Evolutionary conservation across 2,113 vertebrate species (phyloP).

Genomic region (Speoplatyrhinus poulsoni): DNA sequence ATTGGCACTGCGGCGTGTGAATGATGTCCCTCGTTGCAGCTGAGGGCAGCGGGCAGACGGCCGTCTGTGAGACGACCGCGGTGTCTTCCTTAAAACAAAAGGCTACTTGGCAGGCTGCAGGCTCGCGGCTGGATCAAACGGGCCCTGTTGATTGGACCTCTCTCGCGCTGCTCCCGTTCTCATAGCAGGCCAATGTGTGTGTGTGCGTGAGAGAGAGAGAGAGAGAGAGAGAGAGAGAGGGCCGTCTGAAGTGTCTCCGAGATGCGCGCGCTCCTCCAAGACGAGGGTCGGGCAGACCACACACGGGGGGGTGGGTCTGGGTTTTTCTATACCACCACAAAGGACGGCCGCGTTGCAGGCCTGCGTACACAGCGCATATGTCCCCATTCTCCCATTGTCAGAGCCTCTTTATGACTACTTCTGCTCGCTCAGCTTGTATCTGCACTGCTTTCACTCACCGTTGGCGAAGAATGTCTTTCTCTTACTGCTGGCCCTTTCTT

Average conservation of each 20-base stretch:
- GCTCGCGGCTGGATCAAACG: conserved; percentile 69
- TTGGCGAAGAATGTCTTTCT: conserved; percentile 4
- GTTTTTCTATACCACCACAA: conserved; percentile 52
- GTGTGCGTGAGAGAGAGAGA: conserved; percentile 14
- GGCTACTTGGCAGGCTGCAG: conserved; percentile 69
- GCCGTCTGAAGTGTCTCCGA: conserved; percentile 62
- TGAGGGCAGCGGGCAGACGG: conserved; percentile 62
- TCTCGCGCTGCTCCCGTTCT: conserved; percentile 51
- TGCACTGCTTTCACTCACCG: conserved; percentile 13
- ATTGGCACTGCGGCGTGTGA: conserved; percentile 61
- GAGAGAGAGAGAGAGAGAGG: conserved; percentile 9
- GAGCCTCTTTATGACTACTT: conserved; percentile 28
- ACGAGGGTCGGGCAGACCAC: conserved; percentile 69
- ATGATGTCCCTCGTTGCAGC: conserved; percentile 59
- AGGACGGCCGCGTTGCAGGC: conserved; percentile 41
- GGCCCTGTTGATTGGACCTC: conserved; percentile 71
- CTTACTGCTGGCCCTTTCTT: conserved; percentile 6
- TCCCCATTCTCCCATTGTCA: conserved; percentile 8
- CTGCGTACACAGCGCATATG: conserved; percentile 33
- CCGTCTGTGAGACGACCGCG: conserved; percentile 67
- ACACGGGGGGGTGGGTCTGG: conserved; percentile 56
- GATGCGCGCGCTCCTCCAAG: conserved; percentile 55
- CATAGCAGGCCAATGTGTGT: conserved; percentile 39
- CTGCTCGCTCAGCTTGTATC: conserved; percentile 18
- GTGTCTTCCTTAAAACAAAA: conserved; percentile 72